Evolutionary conservation across 2,888 invertebrate genomes (phyloP), one percentile per base, ranked within the genome.

Genomic region (Philereme transversata): DNA sequence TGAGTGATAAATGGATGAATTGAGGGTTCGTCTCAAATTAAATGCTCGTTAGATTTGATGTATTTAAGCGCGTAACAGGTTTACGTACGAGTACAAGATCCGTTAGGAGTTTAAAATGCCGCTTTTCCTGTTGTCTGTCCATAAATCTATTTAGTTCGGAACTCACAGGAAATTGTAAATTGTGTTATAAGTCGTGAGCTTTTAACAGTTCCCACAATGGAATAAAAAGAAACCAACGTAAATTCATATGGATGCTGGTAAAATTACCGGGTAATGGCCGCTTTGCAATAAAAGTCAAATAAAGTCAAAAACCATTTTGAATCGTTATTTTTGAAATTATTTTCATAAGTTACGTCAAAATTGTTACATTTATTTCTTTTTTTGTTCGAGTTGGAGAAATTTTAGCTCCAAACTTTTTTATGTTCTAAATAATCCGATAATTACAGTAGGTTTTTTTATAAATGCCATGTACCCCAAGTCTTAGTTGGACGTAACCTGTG

Each of bases 31-130:
- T 58, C 64, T 67, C 54, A 63, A 71, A 75, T 73, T 73, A 70
- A 72, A 71, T 70, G 72, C 68, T 69, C 69, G 67, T 73, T 71
- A 64, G 54, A 61, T 68, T 73, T 71, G 63, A 74, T 66, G 62
- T 58, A 34, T 63, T 58, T 60, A 66, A 67, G 68, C 62, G 68
- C 53, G 62, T 65, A 71, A 69, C 73, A 60, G 68, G 70, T 71
- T 70, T 67, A 56, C 36, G 51, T 48, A 64, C 65, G 52, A 57
- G 51, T 48, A 64, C 65, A 55, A 57, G 60, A 64, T 51, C 62
- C 53, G 50, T 56, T 55, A 57, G 50, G 45, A 33, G 55, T 62
- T 60, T 53, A 60, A 65, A 61, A 64, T 62, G 56, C 62, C 57
- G 63, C 67, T 60, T 64, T 64, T 67, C 58, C 54, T 53, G 43